phyloP scores from a whole-genome alignment of 2,113 vertebrate species.

The Rousettus leschenaultii region DNA sequence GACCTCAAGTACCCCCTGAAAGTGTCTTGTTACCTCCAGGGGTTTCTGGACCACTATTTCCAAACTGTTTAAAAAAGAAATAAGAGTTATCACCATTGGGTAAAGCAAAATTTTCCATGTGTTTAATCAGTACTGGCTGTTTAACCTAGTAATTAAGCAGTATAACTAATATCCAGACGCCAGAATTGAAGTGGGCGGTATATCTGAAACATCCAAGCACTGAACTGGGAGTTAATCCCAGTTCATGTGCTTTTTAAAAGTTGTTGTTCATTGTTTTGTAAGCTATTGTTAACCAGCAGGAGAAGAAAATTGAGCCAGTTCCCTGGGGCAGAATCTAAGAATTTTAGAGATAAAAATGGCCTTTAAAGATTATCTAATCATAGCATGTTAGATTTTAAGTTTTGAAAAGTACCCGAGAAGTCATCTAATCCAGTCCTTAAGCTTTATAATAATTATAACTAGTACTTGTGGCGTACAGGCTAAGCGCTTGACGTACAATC shows the following conservation, averaged over 20 bases:
- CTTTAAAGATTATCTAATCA: conserved; percentile 20
- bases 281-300: neutral
- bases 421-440: neutral
- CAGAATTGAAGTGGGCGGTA: conserved; percentile 62
- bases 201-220: conserved; percentile 2
- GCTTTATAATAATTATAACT: neutral
- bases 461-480: neutral
- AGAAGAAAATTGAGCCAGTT: conserved; percentile 37
- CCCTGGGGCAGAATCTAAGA: neutral
- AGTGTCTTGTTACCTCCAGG: neutral
- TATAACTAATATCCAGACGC: conserved; percentile 45
- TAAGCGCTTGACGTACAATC: neutral
- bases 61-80: conserved; percentile 33
- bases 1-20: neutral
- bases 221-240: conserved; percentile 50
- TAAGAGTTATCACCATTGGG: neutral
- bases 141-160: conserved; percentile 49
- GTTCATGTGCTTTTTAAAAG: conserved; percentile 54
- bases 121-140: conserved; percentile 45
- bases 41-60: neutral
- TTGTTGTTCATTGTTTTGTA: conserved; percentile 38
- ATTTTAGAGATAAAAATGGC: conserved; percentile 45
- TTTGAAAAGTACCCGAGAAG: neutral
- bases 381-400: conserved; percentile 31
- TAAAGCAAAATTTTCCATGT: conserved; percentile 31